Conservation (phyloP, 2,888 invertebrate genomes). For the Microctonus aethiopoides region DNA sequence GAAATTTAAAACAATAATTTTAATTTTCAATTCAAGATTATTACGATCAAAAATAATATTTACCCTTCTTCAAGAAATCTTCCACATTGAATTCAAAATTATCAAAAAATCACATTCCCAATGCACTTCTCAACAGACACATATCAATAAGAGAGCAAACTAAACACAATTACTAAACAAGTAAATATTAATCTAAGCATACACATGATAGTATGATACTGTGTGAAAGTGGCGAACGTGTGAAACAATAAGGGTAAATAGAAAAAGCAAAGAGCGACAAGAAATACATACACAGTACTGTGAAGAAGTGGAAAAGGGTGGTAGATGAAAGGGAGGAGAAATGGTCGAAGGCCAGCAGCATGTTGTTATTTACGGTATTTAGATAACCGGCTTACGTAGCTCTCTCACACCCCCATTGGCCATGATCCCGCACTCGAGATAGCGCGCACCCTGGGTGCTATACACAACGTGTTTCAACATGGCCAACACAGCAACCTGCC, state of each 20-base stretch:
- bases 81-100: no score
- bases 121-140: no score
- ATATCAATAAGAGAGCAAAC: no score
- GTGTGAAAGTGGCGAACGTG: neutral
- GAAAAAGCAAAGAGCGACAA: neutral
- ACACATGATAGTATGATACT: neutral
- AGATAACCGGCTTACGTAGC: constrained; percentile 66
- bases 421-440: constrained; percentile 63
- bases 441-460: constrained; percentile 49
- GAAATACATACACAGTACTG: neutral
- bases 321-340: constrained; percentile 20
- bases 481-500: constrained; percentile 46
- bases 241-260: neutral
- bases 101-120: no score
- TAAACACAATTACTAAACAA: no score
- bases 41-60: no score
- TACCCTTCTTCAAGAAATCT: no score
- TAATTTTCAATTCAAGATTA: no score
- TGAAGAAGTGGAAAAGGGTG: constrained; percentile 12
- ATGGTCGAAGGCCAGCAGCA: constrained; percentile 43
- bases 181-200: no score
- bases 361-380: constrained; percentile 66
- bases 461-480: constrained; percentile 39
- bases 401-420: constrained; percentile 58
- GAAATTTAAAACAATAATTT: no score